Conservation (phyloP, 2,113 vertebrate genomes). For the Aplodontia rufa region DNA sequence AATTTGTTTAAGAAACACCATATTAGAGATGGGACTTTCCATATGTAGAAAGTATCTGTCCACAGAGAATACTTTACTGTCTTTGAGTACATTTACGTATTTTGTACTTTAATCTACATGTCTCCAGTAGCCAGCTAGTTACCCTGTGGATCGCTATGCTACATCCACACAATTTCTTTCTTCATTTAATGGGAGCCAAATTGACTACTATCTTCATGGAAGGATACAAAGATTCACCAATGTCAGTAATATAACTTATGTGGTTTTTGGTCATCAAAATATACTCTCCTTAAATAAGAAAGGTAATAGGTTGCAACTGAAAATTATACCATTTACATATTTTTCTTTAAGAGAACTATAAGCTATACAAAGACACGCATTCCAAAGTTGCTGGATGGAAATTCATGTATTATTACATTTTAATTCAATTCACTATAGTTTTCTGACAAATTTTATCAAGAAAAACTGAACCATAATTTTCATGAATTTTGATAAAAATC, state of each 20-base stretch:
- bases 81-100: conserved; percentile 8
- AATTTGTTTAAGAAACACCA: not conserved
- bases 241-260: not conserved
- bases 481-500: conserved; percentile 23
- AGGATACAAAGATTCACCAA: not conserved
- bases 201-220: not conserved
- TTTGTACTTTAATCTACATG: not conserved
- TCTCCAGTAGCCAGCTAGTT: not conserved
- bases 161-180: not conserved
- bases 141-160: not conserved
- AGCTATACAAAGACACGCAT: not conserved
- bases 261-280: not conserved
- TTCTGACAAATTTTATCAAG: conserved; percentile 16
- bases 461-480: conserved; percentile 24
- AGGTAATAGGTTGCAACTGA: not conserved
- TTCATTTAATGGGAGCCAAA: not conserved
- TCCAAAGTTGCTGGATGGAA: not conserved
- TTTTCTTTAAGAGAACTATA: conserved; percentile 36
- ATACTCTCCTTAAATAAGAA: not conserved
- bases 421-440: conserved; percentile 4
- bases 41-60: not conserved
- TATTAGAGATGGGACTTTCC: not conserved
- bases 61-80: not conserved
- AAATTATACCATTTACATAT: not conserved
- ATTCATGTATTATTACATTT: not conserved